Evolutionary conservation across 2,113 vertebrate species (phyloP).

Genomic region (Brachyistius frenatus): DNA sequence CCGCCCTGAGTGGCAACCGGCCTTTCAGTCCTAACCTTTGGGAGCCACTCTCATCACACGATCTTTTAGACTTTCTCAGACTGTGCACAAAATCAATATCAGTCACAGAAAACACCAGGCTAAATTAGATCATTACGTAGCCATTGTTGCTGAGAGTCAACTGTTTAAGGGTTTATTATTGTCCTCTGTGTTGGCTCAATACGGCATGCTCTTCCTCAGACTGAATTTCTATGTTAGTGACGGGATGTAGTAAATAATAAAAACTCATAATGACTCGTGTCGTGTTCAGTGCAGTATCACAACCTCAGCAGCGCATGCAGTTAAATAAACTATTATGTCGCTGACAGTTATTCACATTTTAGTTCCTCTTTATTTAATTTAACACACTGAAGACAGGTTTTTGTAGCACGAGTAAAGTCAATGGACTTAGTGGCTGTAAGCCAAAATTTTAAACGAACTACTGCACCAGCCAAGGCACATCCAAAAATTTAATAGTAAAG

Average conservation of each 20-base stretch:
- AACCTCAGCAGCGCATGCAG: neutral
- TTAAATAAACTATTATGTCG: conserved; percentile 14
- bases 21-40: conserved; percentile 54
- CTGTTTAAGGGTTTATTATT: conserved; percentile 28
- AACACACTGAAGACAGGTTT: conserved; percentile 26
- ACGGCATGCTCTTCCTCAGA: conserved; percentile 6
- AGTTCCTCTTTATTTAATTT: conserved; percentile 31
- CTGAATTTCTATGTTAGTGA: conserved; percentile 18
- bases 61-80: conserved; percentile 41
- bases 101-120: conserved; percentile 40
- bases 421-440: conserved; percentile 49
- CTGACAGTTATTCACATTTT: conserved; percentile 24
- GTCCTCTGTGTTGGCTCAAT: conserved; percentile 32
- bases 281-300: neutral
- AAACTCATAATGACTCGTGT: neutral
- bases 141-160: conserved; percentile 17
- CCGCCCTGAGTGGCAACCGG: conserved; percentile 43
- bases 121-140: conserved; percentile 43
- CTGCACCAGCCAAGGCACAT: conserved; percentile 28
- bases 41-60: conserved; percentile 58
- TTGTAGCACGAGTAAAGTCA: conserved; percentile 42
- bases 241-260: conserved; percentile 10
- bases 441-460: conserved; percentile 60
- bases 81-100: conserved; percentile 66
- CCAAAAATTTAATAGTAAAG: conserved; percentile 10